Percentiles rank a stretch among this genome's conserved stretches.
Evolutionary conservation across 2,797 vertebrate genomes (phyloP).

Genomic region (Brachymystax lenok): DNA sequence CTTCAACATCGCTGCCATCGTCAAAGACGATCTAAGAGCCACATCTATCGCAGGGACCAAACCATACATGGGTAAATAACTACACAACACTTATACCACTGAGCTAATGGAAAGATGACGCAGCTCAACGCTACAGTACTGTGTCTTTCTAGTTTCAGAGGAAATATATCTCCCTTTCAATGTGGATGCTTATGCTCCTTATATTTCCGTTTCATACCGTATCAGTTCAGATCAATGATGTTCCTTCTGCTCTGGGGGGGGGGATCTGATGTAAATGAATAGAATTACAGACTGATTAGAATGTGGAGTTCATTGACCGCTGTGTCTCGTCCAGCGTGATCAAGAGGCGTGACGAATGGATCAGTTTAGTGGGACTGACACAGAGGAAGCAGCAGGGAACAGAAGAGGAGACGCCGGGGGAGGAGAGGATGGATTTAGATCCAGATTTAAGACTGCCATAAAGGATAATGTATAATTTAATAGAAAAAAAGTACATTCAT

Average conservation of each 20-base stretch:
- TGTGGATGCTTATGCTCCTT: not conserved
- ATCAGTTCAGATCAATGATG: not conserved
- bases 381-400: not conserved
- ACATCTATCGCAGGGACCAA: constrained; percentile 95
- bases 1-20: constrained; percentile 92
- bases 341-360: constrained; percentile 20
- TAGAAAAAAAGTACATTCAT: not conserved
- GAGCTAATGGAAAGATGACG: not conserved
- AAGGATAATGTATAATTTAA: not conserved
- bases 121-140: not conserved
- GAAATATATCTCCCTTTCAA: not conserved
- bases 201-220: no score
- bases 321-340: constrained; percentile 25
- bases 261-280: constrained; percentile 31
- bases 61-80: constrained; percentile 91
- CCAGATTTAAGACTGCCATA: not conserved
- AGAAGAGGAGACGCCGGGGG: not conserved
- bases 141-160: not conserved
- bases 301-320: constrained; percentile 12
- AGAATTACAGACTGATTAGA: not conserved
- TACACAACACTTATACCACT: not conserved
- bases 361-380: constrained; percentile 14
- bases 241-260: constrained; percentile 19
- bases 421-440: not conserved
- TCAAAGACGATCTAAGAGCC: constrained; percentile 85